Conservation (phyloP, 2,888 invertebrate genomes). For the Coelinius sp. region DNA sequence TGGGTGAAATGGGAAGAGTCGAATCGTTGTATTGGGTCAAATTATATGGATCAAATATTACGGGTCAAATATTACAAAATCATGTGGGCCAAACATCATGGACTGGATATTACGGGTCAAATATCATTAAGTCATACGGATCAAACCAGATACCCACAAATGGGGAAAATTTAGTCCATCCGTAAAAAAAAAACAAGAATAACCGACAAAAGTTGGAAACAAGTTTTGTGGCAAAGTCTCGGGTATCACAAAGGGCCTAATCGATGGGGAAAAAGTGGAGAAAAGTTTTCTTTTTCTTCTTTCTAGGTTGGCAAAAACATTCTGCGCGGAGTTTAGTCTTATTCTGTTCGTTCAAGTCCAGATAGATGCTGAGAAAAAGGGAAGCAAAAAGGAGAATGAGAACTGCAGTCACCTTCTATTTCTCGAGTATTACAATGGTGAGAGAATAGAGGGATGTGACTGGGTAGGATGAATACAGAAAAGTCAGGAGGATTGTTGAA, state of each 20-base stretch:
- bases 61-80: too few relatives aligned
- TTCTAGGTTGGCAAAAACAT: not conserved
- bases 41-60: too few relatives aligned
- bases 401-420: not conserved
- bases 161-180: too few relatives aligned
- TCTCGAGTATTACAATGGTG: not conserved
- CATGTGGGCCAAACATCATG: too few relatives aligned
- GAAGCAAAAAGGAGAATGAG: not conserved
- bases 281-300: not conserved
- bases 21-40: too few relatives aligned
- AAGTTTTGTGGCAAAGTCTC: not conserved
- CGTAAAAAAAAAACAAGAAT: too few relatives aligned
- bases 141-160: too few relatives aligned
- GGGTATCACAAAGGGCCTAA: not conserved
- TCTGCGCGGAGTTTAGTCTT: conserved; percentile 1
- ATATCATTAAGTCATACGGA: too few relatives aligned
- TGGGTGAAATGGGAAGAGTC: too few relatives aligned
- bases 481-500: not conserved
- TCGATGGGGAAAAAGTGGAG: not conserved
- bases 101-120: too few relatives aligned
- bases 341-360: too few relatives aligned
- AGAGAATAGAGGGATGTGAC: not conserved
- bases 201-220: not conserved
- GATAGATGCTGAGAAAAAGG: not conserved
- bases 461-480: not conserved